Evolutionary conservation across 2,888 invertebrate genomes (phyloP).

Genomic region (Diplazon laetatorius): DNA sequence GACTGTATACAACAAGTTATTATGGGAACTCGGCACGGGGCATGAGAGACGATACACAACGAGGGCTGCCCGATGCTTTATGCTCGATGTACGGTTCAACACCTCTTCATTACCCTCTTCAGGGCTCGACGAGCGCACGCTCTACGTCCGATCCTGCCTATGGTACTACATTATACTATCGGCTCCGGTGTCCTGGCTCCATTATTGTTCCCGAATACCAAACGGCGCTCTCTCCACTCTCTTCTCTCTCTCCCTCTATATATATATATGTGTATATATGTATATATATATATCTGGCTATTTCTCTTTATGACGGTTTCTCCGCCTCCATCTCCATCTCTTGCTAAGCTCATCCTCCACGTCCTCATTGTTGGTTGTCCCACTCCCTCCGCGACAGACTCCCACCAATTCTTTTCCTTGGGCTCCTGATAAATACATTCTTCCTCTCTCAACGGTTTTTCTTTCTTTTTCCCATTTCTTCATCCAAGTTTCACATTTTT

Average conservation of each 20-base stretch:
- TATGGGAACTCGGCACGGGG: conserved; percentile 75
- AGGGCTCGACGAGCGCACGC: conserved; percentile 57
- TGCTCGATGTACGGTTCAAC: conserved; percentile 79
- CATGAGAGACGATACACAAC: conserved; percentile 60
- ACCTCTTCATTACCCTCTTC: conserved; percentile 82
- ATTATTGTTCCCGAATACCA: conserved; percentile 61
- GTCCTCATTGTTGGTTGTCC: conserved; percentile 42
- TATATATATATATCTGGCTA: too few relatives aligned
- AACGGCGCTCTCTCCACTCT: conserved; percentile 39
- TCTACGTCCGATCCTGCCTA: conserved; percentile 37
- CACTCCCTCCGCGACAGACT: background rate
- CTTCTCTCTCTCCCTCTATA: too few relatives aligned
- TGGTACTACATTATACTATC: conserved; percentile 49
- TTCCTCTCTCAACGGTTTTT: background rate
- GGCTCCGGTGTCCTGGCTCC: conserved; percentile 60
- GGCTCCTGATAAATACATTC: conserved; percentile 9
- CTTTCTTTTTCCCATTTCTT: too few relatives aligned
- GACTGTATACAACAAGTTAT: conserved; percentile 76
- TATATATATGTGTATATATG: too few relatives aligned
- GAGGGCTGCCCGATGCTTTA: conserved; percentile 76
- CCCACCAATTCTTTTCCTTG: background rate
- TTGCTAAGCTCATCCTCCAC: conserved; percentile 6
- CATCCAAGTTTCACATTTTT: background rate
- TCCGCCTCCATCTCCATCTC: background rate
- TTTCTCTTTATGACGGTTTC: background rate